These are phyloP conservation scores for Carlito syrichta DNA, from an alignment of 2,113 vertebrate species.

Conservation along the genomic window DNA sequence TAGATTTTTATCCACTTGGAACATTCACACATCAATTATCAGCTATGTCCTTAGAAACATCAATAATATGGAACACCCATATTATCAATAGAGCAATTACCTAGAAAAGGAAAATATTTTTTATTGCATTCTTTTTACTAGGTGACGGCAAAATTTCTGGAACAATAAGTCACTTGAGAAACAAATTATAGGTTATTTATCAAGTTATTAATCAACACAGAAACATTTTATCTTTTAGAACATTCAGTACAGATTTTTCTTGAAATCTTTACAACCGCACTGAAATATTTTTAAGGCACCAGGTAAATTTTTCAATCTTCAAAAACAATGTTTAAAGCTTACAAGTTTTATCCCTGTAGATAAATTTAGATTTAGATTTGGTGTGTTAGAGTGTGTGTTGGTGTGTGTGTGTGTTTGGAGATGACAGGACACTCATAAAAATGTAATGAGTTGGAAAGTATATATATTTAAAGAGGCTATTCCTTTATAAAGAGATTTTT, in stretches of 20 bases:
- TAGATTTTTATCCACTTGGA: neutral
- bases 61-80: neutral
- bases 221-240: slow-evolving; percentile 28
- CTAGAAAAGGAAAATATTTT: neutral
- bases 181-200: slow-evolving; percentile 47
- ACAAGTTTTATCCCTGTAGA: neutral
- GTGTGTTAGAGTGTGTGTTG: neutral
- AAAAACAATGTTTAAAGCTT: slow-evolving; percentile 35
- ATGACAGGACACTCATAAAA: neutral
- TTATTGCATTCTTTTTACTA: slow-evolving; percentile 10
- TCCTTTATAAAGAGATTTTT: neutral
- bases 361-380: slow-evolving; percentile 33
- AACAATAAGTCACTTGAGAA: neutral
- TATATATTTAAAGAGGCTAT: neutral
- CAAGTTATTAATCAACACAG: slow-evolving; percentile 44
- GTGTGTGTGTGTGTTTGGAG: neutral
- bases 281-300: slow-evolving; percentile 34
- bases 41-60: neutral
- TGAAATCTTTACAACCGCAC: slow-evolving; percentile 38
- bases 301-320: slow-evolving; percentile 46
- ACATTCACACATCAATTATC: neutral
- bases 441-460: neutral
- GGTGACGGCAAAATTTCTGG: neutral
- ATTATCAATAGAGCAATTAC: no score
- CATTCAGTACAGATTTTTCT: slow-evolving; percentile 25